These are phyloP conservation scores for Burhinus bistriatus DNA, from an alignment of 2,113 vertebrate species.

Conservation along the genomic window DNA sequence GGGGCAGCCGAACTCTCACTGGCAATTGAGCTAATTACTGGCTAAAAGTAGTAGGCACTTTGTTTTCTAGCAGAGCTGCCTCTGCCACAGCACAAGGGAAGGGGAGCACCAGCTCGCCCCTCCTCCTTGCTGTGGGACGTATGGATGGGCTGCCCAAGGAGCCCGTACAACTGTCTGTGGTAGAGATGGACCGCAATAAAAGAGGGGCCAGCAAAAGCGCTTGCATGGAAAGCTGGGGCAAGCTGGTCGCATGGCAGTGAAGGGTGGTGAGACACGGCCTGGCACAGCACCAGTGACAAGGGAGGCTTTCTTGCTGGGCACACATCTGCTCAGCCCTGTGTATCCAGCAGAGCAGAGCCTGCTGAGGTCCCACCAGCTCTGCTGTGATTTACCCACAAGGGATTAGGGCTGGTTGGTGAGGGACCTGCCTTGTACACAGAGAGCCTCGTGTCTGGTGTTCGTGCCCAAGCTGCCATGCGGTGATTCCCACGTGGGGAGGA, in stretches of 20 bases:
- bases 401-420: fast-evolving
- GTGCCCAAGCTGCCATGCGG: fast-evolving
- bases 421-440: fast-evolving
- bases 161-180: fast-evolving
- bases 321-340: not conserved
- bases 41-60: not conserved
- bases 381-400: not conserved
- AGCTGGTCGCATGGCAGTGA: not conserved
- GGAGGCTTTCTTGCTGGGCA: not conserved
- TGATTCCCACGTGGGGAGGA: fast-evolving
- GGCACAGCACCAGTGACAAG: not conserved
- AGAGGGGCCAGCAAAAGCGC: fast-evolving
- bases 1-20: not conserved
- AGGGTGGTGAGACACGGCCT: fast-evolving
- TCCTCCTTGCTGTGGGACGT: not conserved
- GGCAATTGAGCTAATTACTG: not conserved
- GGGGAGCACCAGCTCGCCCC: not conserved
- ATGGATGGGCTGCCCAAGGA: fast-evolving
- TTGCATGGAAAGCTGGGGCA: not conserved
- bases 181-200: fast-evolving
- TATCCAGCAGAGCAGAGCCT: not conserved
- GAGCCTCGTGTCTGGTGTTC: not conserved
- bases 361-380: not conserved
- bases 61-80: not conserved
- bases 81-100: not conserved